Conservation (phyloP, 2,888 invertebrate species). For the Trachelus iudaicus region DNA sequence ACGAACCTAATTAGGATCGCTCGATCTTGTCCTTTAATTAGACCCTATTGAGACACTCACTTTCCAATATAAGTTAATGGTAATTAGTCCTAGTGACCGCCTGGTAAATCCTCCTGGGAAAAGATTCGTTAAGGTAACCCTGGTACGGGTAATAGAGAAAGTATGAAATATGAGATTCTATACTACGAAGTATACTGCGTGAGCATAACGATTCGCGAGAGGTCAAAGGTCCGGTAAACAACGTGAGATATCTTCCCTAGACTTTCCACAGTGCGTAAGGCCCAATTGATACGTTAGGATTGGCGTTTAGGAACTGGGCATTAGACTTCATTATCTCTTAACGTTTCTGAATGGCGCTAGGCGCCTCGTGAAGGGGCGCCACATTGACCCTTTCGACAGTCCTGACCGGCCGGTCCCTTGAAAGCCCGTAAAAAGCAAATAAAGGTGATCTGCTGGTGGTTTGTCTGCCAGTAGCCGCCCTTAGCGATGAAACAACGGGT, state of each 20-base stretch:
- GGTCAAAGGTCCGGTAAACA: neutral
- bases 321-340: conserved; percentile 31
- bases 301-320: conserved; percentile 25
- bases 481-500: neutral
- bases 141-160: neutral
- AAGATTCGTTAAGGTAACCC: neutral
- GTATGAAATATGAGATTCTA: neutral
- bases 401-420: neutral
- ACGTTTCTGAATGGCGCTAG: conserved; percentile 21
- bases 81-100: neutral
- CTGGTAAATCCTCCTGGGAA: neutral
- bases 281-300: conserved; percentile 28
- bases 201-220: neutral
- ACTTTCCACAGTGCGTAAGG: neutral
- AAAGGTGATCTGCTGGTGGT: conserved; percentile 34
- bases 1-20: neutral
- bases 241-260: neutral
- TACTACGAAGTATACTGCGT: neutral
- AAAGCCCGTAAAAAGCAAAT: conserved; percentile 33
- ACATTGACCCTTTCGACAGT: neutral
- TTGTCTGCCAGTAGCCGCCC: conserved; percentile 28
- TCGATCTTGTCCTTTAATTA: neutral
- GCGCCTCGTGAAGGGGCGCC: conserved; percentile 11
- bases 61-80: neutral
- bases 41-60: neutral